Percentiles rank a stretch among this genome's conserved stretches.
Evolutionary conservation across 2,888 invertebrate species (phyloP).

Genomic region (Lapara coniferarum): DNA sequence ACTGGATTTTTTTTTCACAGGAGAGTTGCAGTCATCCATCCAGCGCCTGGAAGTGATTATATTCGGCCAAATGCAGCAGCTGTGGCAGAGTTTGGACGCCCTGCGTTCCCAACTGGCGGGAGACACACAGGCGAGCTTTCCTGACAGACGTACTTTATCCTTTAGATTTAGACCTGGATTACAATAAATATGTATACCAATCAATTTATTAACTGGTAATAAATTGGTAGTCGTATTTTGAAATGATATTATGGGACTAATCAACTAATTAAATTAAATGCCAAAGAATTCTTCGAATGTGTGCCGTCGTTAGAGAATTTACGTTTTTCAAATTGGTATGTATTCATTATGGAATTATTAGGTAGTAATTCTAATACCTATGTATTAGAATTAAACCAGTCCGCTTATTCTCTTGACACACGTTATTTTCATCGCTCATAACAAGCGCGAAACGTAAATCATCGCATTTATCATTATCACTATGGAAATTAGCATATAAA

Average conservation of each 20-base stretch:
- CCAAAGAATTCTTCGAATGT: slow-evolving; percentile 15
- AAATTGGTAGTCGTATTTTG: neutral
- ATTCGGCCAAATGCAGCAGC: slow-evolving; percentile 77
- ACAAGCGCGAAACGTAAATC: too few relatives aligned
- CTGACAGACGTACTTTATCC: slow-evolving; percentile 60
- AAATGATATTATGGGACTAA: neutral
- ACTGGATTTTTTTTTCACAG: slow-evolving; percentile 46
- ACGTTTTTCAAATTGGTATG: neutral
- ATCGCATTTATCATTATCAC: too few relatives aligned
- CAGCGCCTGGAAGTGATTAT: slow-evolving; percentile 76
- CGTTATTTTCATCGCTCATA: too few relatives aligned
- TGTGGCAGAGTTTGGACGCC: slow-evolving; percentile 77
- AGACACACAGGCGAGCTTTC: slow-evolving; percentile 45
- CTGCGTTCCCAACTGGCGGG: slow-evolving; percentile 62
- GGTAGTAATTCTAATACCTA: too few relatives aligned
- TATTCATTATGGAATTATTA: too few relatives aligned
- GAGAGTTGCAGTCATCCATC: slow-evolving; percentile 71
- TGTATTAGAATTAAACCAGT: too few relatives aligned
- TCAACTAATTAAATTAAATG: neutral
- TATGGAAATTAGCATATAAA: too few relatives aligned
- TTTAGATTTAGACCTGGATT: slow-evolving; percentile 58
- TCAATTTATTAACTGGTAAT: neutral
- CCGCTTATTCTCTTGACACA: too few relatives aligned
- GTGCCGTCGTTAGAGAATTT: neutral
- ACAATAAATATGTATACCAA: slow-evolving; percentile 30